A percentile compares a stretch with the other conserved stretches of the same genome.
These are phyloP conservation scores for Pogoniulus pusillus DNA, from an alignment of 2,797 vertebrate genomes.

Conservation along the genomic window DNA sequence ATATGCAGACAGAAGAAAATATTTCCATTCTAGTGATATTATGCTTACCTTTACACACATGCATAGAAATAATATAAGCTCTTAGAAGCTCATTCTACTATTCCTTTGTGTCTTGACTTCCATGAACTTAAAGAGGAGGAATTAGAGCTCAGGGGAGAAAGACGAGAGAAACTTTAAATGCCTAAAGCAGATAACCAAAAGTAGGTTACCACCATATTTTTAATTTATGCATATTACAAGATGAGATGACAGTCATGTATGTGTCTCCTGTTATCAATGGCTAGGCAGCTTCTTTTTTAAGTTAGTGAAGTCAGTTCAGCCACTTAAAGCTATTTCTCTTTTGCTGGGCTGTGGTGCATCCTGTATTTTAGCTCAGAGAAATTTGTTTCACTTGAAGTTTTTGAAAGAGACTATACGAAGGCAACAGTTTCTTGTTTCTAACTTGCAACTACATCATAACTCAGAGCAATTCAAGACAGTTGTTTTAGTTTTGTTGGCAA, in stretches of 20 bases:
- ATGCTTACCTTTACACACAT: not conserved
- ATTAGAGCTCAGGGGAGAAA: slow-evolving; percentile 24
- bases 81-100: not conserved
- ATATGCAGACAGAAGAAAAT: not conserved
- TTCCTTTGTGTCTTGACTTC: slow-evolving; percentile 55
- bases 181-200: slow-evolving; percentile 48
- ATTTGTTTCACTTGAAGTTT: not conserved
- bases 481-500: not conserved
- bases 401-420: not conserved
- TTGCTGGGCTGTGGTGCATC: not conserved
- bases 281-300: not conserved
- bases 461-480: not conserved
- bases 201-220: slow-evolving; percentile 46
- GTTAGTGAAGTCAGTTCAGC: not conserved
- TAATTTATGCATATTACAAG: slow-evolving; percentile 16
- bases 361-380: not conserved
- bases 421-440: not conserved
- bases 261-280: not conserved
- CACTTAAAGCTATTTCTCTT: not conserved
- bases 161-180: slow-evolving; percentile 21
- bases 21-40: not conserved
- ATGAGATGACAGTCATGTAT: not conserved
- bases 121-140: slow-evolving; percentile 33
- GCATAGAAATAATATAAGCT: not conserved
- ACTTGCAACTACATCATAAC: not conserved